Evolutionary conservation across 2,888 invertebrate genomes (phyloP), one percentile per base, ranked within the genome.

Genomic region (Perizoma flavofasciatum): DNA sequence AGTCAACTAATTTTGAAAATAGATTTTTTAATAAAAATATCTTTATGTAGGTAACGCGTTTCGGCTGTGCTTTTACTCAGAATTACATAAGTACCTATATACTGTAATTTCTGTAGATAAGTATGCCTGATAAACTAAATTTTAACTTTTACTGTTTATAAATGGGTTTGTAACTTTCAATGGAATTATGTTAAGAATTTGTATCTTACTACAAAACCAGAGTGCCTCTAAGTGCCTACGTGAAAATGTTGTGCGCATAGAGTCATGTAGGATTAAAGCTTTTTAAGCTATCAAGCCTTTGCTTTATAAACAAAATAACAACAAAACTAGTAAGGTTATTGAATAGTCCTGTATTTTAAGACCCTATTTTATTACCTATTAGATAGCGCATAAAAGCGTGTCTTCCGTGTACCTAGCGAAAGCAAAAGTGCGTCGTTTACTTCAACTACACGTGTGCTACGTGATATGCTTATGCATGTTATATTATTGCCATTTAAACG

Each of bases 11-110:
- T 87, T 85, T 84, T 77, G 76, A 81, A 79, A 73, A 77, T 85
- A 85, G 81, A 78, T 82, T 84, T 86, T 86, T 81, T 85, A 82
- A 78, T 71, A 79, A 79, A 81, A 77, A 78, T 74, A 75, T 77
- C 76, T 77, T 68, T 86, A 86, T 83, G 80, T 44, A 34, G 32
- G 54, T 73, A 80, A 83, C 74, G 79, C 79, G 78, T 85, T 83
- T 86, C 82, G 89, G 88, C 89, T 90, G 90, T 90, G 89, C 89
- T 88, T 88, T 77, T 73, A 82, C 75, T 75, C 77, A 79, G 82
- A 71, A 78, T 78, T 74, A 71, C 69, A 59, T 72, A 73, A 63
- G 22, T 22, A 22, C 22, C 22, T 22, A 22, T 64, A 67, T 70
- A 64, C 67, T 63, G 61, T 61, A 49, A 51, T 53, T 56, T 40